phyloP scores from a whole-genome alignment of 2,797 vertebrate genomes.

The Emydoidea blandingii region DNA sequence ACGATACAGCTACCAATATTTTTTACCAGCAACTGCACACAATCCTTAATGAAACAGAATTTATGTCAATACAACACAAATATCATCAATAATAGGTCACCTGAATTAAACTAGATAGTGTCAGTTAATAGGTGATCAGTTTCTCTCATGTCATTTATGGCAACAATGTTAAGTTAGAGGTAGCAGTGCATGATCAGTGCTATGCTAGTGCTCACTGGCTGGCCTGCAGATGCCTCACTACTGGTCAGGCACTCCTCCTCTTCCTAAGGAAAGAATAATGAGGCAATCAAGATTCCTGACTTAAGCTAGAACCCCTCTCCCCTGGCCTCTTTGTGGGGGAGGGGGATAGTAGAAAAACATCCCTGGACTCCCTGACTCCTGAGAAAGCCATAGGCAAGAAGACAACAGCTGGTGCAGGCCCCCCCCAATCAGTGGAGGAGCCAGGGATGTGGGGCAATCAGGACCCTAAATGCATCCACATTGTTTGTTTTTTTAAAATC shows the following conservation, averaged over 20 bases:
- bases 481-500: background rate
- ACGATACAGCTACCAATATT: background rate
- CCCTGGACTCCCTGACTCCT: background rate
- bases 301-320: background rate
- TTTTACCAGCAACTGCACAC: background rate
- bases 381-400: background rate
- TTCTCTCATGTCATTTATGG: background rate
- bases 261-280: background rate
- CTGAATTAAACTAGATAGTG: background rate
- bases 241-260: background rate
- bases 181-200: background rate
- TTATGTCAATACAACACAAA: background rate
- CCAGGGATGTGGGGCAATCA: background rate
- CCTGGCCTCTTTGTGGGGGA: background rate
- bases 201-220: background rate
- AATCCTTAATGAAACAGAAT: background rate
- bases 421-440: background rate
- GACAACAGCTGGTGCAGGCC: background rate
- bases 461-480: background rate
- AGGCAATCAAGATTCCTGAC: background rate
- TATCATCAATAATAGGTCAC: background rate
- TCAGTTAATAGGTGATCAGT: background rate
- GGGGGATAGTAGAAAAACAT: background rate
- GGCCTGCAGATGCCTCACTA: background rate
- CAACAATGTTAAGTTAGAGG: background rate